These are phyloP conservation scores for Halisarca cf. caerulea DNA, from an alignment of 37 sponge, comb jelly and placozoan species.

Conservation along the genomic window DNA sequence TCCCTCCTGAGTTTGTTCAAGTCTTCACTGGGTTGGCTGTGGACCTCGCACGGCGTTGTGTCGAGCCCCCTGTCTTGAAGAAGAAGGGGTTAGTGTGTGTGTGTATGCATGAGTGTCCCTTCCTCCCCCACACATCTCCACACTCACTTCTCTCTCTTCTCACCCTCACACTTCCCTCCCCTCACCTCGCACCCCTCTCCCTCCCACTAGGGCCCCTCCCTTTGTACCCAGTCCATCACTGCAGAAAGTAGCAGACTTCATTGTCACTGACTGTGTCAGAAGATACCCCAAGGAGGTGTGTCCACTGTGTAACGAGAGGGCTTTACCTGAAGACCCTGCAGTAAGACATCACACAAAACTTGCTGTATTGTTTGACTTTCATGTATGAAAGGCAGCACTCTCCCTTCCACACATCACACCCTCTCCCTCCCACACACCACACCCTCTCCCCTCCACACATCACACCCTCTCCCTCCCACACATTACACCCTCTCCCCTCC, in stretches of 20 bases:
- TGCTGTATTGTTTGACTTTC: too few species aligned
- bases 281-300: constrained; percentile 70
- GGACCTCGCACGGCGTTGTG: constrained; percentile 80
- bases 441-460: too few species aligned
- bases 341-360: too few species aligned
- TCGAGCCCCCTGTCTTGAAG: constrained; percentile 72
- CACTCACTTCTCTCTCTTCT: not conserved
- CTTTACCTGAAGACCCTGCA: constrained; percentile 76
- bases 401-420: too few species aligned
- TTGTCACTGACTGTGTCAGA: constrained; percentile 69
- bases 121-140: too few species aligned
- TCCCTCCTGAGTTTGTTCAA: constrained; percentile 66
- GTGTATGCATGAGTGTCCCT: not conserved
- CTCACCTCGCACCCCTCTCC: not conserved
- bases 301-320: constrained; percentile 70
- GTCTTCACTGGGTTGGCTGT: constrained; percentile 64
- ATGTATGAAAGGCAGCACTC: too few species aligned
- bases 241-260: constrained; percentile 54
- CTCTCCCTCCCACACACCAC: too few species aligned
- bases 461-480: too few species aligned
- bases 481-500: too few species aligned
- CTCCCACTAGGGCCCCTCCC: constrained; percentile 56
- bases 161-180: not conserved
- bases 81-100: constrained; percentile 61
- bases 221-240: constrained; percentile 86